Evolutionary conservation across 2,888 invertebrate species (phyloP), one percentile per base, ranked within the genome.

Genomic region (Beris chalybata): DNA sequence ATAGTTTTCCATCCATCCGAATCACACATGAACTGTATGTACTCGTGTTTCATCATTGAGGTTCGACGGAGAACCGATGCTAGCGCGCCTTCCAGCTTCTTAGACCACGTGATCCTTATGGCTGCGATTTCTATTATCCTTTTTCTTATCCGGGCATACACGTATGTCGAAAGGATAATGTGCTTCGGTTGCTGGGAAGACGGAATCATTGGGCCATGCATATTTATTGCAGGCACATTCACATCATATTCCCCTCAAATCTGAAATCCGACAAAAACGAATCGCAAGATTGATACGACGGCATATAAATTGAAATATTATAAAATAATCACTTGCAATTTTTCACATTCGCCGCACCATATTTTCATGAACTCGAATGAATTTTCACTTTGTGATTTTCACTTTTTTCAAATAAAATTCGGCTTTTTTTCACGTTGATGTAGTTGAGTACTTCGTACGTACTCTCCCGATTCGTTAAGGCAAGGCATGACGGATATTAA

Each of bases 231-330:
- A 30, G 30, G 29, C 13, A 30, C 59, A 59, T 31, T 30, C 30
- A 29, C 47, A 29, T 45, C 47, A 45, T 47, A 47, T 30, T 47
- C 4, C 48, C 45, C 13, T 29, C 56, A 13, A 48, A 29, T 32
- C 38, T 44, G 44, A 52, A 57, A 52, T 65, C 57, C 58, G 47
- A 56, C 52, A 22, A 50, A 48, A 38, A 29, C 38, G 38, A 38
- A 38, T 38, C 38, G 38, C 9, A 61, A 66, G 66, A 66, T 66
- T 66, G 66, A 67, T 67, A 63, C 61, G 66, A 67, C 66, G 66
- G 66, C 61, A 67, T 67, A 67, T 67, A 67, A 67, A 67, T 67
- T 67, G 63, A 67, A 67, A 63, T 67, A 67, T 67, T 67, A 67
- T 67, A 67, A 67, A 67, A 67, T 67, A 67, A 67, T 67, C 66